phyloP scores from a whole-genome alignment of 2,113 vertebrate genomes.

The Sigmodon hispidus region DNA sequence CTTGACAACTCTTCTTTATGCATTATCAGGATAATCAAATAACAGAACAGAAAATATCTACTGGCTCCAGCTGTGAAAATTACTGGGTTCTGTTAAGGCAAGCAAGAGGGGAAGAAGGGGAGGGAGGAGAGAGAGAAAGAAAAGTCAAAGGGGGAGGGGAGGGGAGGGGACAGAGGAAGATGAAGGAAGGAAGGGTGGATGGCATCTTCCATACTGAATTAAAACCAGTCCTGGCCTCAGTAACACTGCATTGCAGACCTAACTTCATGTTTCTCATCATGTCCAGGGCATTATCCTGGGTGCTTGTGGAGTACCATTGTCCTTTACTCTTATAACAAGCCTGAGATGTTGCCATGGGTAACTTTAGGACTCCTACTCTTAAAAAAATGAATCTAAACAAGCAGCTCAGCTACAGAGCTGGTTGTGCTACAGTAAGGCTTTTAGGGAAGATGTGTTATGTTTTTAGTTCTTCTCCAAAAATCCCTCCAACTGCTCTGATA shows the following conservation, averaged over 20 bases:
- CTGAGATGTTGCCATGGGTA: neutral
- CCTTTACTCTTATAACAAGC: neutral
- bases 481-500: neutral
- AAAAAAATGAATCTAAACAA: neutral
- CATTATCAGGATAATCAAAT: neutral
- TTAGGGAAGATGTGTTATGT: neutral
- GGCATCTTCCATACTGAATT: neutral
- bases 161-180: neutral
- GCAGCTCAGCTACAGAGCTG: neutral
- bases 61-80: neutral
- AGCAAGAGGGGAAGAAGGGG: neutral
- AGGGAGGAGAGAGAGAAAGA: no score
- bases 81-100: neutral
- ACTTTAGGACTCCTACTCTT: neutral
- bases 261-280: neutral
- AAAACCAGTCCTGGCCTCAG: neutral
- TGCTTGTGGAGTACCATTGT: neutral
- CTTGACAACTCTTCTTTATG: neutral
- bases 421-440: neutral
- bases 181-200: neutral
- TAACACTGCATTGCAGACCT: neutral
- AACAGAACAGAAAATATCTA: neutral
- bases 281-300: neutral
- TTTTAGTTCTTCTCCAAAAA: neutral
- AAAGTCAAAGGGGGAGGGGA: no score